Conservation (phyloP, 2,888 invertebrate genomes). For the Caenorhabditis parvicauda region DNA sequence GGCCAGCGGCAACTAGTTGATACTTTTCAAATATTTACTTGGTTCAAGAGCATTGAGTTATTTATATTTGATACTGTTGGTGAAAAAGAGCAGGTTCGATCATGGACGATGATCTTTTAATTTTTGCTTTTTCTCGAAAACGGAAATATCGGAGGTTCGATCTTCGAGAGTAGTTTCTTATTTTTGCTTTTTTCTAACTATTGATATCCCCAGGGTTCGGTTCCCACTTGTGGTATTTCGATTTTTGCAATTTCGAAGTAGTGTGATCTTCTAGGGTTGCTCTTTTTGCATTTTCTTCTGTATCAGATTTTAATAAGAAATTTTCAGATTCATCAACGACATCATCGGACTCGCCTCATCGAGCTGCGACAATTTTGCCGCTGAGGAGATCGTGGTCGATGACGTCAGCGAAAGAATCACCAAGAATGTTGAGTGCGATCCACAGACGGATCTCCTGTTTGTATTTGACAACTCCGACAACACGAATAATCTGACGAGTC, state of each 20-base stretch:
- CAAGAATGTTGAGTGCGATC: constrained; percentile 3
- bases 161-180: too few relatives aligned
- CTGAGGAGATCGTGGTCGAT: background rate
- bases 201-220: too few relatives aligned
- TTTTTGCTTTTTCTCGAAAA: too few relatives aligned
- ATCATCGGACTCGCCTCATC: constrained; percentile 33
- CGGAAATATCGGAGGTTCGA: too few relatives aligned
- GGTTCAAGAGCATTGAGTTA: too few relatives aligned
- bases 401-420: background rate
- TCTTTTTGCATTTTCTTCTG: background rate
- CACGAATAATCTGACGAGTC: constrained; percentile 17
- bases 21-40: background rate
- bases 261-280: background rate
- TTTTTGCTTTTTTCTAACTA: too few relatives aligned
- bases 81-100: too few relatives aligned
- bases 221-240: background rate
- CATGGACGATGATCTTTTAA: too few relatives aligned
- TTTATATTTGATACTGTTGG: too few relatives aligned
- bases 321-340: constrained; percentile 31
- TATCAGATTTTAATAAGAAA: constrained; percentile 1
- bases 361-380: too few relatives aligned
- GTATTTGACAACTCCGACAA: constrained; percentile 44
- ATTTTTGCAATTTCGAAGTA: background rate
- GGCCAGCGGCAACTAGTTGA: too few relatives aligned
- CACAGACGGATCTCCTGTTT: constrained; percentile 46